Evolutionary conservation across 2,888 invertebrate species (phyloP).

Genomic region (Amiota mariae): DNA sequence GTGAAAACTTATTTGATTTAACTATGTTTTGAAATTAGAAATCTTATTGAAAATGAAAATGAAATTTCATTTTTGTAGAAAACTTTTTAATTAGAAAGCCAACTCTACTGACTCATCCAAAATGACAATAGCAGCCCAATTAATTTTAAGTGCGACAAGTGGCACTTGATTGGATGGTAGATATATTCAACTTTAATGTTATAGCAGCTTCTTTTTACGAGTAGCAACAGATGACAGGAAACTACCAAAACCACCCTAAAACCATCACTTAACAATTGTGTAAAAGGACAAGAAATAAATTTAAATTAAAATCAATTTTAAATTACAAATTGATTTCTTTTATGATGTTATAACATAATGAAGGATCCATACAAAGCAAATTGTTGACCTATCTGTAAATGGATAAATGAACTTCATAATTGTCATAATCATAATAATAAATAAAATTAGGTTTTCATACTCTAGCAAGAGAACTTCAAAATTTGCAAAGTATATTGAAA

Average conservation of each 20-base stretch:
- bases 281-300: slow-evolving; percentile 34
- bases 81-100: slow-evolving; percentile 19
- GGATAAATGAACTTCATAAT: too few relatives aligned
- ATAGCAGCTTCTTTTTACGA: background rate
- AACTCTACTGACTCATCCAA: background rate
- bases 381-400: background rate
- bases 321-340: slow-evolving; percentile 44
- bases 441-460: too few relatives aligned
- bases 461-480: too few relatives aligned
- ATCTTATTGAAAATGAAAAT: too few relatives aligned
- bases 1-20: too few relatives aligned
- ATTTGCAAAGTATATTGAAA: too few relatives aligned
- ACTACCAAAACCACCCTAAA: background rate
- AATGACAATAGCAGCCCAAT: slow-evolving; percentile 23
- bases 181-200: too few relatives aligned
- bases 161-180: background rate
- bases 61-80: background rate
- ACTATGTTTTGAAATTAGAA: too few relatives aligned
- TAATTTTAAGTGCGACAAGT: slow-evolving; percentile 25
- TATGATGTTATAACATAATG: background rate
- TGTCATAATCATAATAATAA: too few relatives aligned
- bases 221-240: background rate
- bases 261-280: background rate
- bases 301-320: slow-evolving; percentile 38
- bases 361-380: slow-evolving; percentile 2